Evolutionary conservation across 2,113 vertebrate genomes (phyloP).

Genomic region (Strigops habroptila): DNA sequence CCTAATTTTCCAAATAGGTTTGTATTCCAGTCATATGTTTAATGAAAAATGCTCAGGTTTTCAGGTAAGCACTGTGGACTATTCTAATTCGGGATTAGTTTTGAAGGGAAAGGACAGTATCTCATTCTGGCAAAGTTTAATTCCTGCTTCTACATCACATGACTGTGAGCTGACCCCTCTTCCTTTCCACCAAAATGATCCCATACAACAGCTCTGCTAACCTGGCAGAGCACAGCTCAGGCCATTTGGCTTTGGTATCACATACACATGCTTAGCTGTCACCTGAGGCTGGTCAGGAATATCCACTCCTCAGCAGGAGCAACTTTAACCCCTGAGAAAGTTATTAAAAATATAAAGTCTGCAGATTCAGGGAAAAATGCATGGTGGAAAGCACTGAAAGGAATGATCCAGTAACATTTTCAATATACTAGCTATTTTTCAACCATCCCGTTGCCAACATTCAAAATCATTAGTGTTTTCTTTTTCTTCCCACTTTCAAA

Average conservation of each 20-base stretch:
- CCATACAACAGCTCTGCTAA: neutral
- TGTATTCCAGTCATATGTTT: neutral
- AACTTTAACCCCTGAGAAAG: neutral
- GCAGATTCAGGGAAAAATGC: neutral
- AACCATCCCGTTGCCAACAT: neutral
- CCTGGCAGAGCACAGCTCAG: neutral
- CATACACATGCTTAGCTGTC: neutral
- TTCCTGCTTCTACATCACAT: neutral
- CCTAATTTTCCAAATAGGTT: neutral
- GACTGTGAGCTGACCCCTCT: neutral
- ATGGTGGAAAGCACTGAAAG: neutral
- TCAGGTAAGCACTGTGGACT: neutral
- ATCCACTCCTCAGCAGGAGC: neutral
- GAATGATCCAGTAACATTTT: neutral
- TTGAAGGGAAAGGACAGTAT: neutral
- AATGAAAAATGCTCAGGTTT: neutral
- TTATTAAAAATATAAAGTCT: neutral
- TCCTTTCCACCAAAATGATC: neutral
- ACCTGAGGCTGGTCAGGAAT: neutral
- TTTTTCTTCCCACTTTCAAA: neutral
- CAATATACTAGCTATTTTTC: neutral
- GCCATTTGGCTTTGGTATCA: neutral
- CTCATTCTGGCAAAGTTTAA: neutral
- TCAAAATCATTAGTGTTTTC: neutral
- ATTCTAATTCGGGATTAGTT: neutral